Percentiles rank a stretch among this genome's conserved stretches.
phyloP scores from a whole-genome alignment of 2,888 invertebrate genomes.

The Chymomyza procnemis region DNA sequence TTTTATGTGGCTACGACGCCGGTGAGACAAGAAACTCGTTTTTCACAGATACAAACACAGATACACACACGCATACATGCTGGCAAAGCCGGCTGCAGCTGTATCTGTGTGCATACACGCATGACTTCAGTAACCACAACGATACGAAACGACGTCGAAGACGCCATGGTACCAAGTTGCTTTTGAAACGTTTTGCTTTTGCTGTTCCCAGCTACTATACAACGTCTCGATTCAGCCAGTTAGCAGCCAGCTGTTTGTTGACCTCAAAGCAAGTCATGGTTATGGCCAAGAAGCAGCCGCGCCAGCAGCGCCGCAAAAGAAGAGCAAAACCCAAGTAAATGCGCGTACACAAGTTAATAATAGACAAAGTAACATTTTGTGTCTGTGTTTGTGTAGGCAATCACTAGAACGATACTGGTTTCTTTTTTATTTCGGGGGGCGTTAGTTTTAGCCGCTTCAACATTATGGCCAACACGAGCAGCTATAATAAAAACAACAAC shows the following conservation, averaged over 20 bases:
- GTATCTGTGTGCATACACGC: constrained; percentile 26
- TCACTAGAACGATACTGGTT: constrained; percentile 58
- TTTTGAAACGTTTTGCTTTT: constrained; percentile 21
- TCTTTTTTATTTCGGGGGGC: constrained; percentile 6
- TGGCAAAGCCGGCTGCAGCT: constrained; percentile 50
- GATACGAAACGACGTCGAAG: constrained; percentile 10
- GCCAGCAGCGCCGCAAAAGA: neutral
- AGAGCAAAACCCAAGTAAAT: constrained; percentile 21
- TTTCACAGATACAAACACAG: constrained; percentile 11
- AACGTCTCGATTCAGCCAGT: constrained; percentile 39
- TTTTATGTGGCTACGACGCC: constrained; percentile 31
- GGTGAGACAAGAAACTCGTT: constrained; percentile 66
- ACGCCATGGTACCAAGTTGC: constrained; percentile 19
- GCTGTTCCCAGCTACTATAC: constrained; percentile 21
- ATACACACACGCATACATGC: neutral
- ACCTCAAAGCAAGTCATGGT: constrained; percentile 78
- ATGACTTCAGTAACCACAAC: constrained; percentile 21
- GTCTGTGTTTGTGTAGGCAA: constrained; percentile 3
- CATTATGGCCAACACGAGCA: constrained; percentile 38
- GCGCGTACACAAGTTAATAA: constrained; percentile 70
- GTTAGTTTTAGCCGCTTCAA: constrained; percentile 40
- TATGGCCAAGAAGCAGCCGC: constrained; percentile 68
- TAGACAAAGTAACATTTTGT: constrained; percentile 37
- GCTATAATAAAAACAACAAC: constrained; percentile 16
- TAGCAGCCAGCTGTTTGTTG: constrained; percentile 77